These are phyloP conservation scores for Leontopithecus rosalia DNA, from an alignment of 2,797 vertebrate species.

Conservation along the genomic window DNA sequence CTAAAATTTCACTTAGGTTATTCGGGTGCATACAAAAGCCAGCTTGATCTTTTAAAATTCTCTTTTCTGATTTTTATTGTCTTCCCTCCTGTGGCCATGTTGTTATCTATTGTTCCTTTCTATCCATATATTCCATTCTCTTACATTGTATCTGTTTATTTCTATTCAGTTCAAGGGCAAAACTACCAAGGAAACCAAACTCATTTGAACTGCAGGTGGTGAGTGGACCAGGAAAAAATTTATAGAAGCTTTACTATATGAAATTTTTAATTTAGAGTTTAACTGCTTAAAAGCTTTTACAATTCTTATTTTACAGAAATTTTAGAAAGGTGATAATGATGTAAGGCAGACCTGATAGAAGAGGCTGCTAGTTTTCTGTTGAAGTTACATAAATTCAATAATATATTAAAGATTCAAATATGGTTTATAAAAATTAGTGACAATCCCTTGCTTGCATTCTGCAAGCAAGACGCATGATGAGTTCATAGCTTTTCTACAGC, in stretches of 20 bases:
- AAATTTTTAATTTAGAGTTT: neutral
- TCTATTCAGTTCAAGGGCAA: neutral
- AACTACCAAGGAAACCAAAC: neutral
- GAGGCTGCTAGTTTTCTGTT: neutral
- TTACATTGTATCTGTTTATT: neutral
- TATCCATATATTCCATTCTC: no score
- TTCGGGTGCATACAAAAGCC: neutral
- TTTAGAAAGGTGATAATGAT: neutral
- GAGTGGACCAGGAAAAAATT: neutral
- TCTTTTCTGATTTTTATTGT: neutral
- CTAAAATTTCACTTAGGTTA: neutral
- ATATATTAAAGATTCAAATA: neutral
- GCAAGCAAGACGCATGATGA: neutral
- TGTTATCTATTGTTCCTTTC: neutral
- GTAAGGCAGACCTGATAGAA: neutral
- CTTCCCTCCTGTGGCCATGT: neutral
- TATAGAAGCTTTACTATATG: neutral
- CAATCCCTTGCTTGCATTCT: neutral
- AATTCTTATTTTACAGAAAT: neutral
- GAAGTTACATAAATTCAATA: neutral
- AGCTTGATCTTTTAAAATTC: neutral
- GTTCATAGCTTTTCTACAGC: neutral
- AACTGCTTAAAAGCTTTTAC: neutral
- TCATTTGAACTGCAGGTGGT: neutral
- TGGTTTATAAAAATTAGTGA: neutral